Conservation (phyloP, 2,113 vertebrate genomes). For the Lepisosteus osseus region DNA sequence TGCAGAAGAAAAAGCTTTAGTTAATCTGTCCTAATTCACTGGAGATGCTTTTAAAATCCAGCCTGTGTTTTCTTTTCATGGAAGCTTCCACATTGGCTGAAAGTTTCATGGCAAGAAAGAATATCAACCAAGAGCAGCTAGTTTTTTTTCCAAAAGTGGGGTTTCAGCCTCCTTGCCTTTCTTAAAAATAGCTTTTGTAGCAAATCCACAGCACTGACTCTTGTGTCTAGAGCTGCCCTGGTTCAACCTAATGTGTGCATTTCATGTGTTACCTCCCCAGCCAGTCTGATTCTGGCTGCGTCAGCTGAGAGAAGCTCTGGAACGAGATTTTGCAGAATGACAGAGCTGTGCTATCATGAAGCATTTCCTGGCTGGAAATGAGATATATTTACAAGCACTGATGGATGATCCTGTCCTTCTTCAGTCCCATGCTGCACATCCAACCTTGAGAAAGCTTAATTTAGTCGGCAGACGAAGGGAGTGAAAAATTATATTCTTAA, state of each 20-base stretch:
- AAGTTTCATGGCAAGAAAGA: constrained; percentile 1
- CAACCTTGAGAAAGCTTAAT: constrained; percentile 38
- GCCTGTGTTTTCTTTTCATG: neutral
- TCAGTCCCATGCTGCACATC: constrained; percentile 31
- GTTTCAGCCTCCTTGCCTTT: neutral
- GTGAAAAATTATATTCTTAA: constrained; percentile 22
- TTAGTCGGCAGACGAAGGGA: constrained; percentile 14
- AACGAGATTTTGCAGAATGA: constrained; percentile 15
- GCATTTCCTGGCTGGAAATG: constrained; percentile 37
- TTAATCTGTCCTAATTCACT: constrained; percentile 5
- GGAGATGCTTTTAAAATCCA: constrained; percentile 1
- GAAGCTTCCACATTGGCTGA: neutral
- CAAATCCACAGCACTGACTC: neutral
- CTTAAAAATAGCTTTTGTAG: neutral
- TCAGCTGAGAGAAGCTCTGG: constrained; percentile 9
- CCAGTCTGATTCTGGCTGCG: constrained; percentile 9
- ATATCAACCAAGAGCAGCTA: neutral
- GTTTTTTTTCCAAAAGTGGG: neutral
- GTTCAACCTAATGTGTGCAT: constrained; percentile 9
- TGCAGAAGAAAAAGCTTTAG: neutral
- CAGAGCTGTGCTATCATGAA: constrained; percentile 23
- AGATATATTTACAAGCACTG: constrained; percentile 34
- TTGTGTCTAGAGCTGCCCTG: constrained; percentile 7
- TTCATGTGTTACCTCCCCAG: neutral
- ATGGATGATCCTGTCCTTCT: constrained; percentile 38